Evolutionary conservation across 2,797 vertebrate genomes (phyloP).

Genomic region (Semotilus atromaculatus): DNA sequence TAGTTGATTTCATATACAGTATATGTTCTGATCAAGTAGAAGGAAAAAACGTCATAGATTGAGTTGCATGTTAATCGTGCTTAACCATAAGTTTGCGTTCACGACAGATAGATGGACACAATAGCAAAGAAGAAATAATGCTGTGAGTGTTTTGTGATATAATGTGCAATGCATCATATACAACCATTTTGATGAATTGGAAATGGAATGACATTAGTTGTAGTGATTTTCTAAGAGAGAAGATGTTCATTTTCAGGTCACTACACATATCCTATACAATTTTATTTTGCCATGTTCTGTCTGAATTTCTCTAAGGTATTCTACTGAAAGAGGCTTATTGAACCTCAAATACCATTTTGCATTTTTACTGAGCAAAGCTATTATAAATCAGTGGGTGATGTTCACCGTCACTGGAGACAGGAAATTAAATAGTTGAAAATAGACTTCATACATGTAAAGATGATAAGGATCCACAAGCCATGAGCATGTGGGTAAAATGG

Average conservation of each 20-base stretch:
- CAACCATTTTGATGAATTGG: not conserved
- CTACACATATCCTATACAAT: not conserved
- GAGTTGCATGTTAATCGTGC: not conserved
- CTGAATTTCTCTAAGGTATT: not conserved
- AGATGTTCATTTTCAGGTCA: not conserved
- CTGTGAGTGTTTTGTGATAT: not conserved
- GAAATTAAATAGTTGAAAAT: conserved; percentile 43
- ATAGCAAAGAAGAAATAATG: not conserved
- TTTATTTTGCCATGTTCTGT: not conserved
- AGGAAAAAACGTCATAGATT: not conserved
- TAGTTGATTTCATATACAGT: not conserved
- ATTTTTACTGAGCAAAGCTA: not conserved
- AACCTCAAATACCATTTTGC: not conserved
- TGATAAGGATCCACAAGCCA: conserved; percentile 12
- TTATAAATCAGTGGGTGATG: not conserved
- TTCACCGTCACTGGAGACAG: not conserved
- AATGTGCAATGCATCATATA: not conserved
- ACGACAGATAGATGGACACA: not conserved
- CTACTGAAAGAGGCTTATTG: not conserved
- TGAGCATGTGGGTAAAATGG: conserved; percentile 29
- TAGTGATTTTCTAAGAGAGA: not conserved
- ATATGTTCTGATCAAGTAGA: not conserved
- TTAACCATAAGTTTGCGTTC: not conserved
- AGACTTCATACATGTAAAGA: conserved; percentile 43
- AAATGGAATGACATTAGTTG: not conserved